Percentiles rank a stretch among this genome's conserved stretches.
Conservation (phyloP, 1,140 invertebrate genomes). For the Calliopsis andreniformis region DNA sequence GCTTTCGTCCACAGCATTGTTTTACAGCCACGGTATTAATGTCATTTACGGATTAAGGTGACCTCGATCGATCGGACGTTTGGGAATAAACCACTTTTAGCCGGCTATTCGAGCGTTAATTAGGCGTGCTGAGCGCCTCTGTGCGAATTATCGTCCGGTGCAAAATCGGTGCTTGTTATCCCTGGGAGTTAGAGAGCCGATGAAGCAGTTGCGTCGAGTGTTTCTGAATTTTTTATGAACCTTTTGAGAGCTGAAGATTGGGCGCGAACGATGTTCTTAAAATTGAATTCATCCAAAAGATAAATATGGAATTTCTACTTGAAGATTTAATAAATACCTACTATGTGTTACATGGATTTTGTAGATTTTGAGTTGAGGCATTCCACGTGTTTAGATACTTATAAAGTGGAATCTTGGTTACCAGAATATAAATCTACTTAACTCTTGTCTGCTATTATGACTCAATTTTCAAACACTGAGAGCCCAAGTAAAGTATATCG, state of each 20-base stretch:
- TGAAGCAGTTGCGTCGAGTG: neutral
- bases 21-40: conserved; percentile 33
- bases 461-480: too few relatives aligned
- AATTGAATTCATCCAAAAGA: too few relatives aligned
- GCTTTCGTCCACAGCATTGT: conserved; percentile 18
- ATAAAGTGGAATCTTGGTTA: too few relatives aligned
- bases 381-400: too few relatives aligned
- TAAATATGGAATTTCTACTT: too few relatives aligned
- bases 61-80: conserved; percentile 27
- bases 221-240: neutral
- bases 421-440: too few relatives aligned
- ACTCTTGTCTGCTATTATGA: too few relatives aligned
- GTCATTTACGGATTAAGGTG: conserved; percentile 36
- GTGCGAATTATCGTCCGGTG: neutral
- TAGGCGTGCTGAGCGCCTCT: neutral
- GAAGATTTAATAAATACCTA: too few relatives aligned
- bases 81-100: conserved; percentile 16
- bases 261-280: neutral
- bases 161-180: conserved; percentile 1
- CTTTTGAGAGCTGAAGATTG: neutral
- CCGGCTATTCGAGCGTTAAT: conserved; percentile 16
- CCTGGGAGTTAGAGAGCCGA: neutral
- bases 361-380: too few relatives aligned
- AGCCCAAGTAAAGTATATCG: too few relatives aligned
- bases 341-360: too few relatives aligned